Percentiles rank a stretch among this genome's conserved stretches.
Conservation (phyloP, 2,113 vertebrate species). For the Gobio gobio region DNA sequence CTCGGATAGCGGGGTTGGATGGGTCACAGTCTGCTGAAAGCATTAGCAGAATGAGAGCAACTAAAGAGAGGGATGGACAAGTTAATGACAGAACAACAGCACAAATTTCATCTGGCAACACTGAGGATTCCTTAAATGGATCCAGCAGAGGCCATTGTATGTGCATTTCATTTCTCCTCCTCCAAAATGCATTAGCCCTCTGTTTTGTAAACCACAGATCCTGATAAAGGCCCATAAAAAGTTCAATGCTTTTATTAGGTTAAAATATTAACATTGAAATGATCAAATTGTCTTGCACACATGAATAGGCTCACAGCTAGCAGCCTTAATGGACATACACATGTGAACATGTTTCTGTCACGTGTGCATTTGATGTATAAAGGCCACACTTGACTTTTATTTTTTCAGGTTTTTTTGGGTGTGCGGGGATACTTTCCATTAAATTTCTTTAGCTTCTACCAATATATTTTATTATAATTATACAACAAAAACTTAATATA, state of each 20-base stretch:
- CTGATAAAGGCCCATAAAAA: neutral
- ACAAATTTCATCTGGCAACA: slow-evolving; percentile 23
- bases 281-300: neutral
- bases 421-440: neutral
- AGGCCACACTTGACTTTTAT: neutral
- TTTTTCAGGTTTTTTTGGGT: neutral
- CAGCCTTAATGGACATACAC: neutral
- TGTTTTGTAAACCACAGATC: neutral
- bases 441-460: neutral
- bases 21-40: slow-evolving; percentile 48
- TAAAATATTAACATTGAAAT: slow-evolving; percentile 19
- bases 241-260: slow-evolving; percentile 19
- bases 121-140: slow-evolving; percentile 30
- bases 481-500: neutral
- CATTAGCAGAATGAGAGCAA: slow-evolving; percentile 52
- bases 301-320: neutral
- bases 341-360: neutral
- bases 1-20: slow-evolving; percentile 1
- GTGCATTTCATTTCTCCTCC: slow-evolving; percentile 1
- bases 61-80: slow-evolving; percentile 60
- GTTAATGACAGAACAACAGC: slow-evolving; percentile 62
- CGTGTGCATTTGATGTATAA: neutral
- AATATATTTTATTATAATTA: neutral
- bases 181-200: slow-evolving; percentile 15
- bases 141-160: slow-evolving; percentile 21